Conservation (phyloP, 53 echinoderm and acorn worm genomes). For the Actinopyga echinites region DNA sequence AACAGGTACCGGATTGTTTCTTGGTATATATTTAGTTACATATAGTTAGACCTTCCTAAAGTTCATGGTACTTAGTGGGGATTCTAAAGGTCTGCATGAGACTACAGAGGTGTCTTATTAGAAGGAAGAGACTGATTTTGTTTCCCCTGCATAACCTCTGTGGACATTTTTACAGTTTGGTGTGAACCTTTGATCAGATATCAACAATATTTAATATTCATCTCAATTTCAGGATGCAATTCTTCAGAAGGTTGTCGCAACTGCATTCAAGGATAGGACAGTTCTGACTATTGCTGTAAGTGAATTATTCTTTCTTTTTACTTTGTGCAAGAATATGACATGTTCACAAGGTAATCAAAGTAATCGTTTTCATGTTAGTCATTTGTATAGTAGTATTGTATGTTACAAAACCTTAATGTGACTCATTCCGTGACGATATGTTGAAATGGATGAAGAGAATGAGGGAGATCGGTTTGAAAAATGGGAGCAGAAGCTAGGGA, state of each 20-base stretch:
- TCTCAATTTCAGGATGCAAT: constrained; percentile 65
- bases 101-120: too few species aligned
- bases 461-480: too few species aligned
- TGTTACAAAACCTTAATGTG: too few species aligned
- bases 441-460: too few species aligned
- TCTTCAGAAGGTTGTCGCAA: constrained; percentile 79
- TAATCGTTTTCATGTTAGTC: not conserved
- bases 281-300: constrained; percentile 92
- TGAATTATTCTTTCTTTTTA: constrained; percentile 15
- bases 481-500: too few species aligned
- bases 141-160: not conserved
- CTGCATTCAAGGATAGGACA: constrained; percentile 80
- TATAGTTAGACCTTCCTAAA: too few species aligned
- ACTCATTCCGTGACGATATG: too few species aligned
- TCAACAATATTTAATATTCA: not conserved
- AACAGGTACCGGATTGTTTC: too few species aligned
- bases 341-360: not conserved
- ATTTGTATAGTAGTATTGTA: not conserved
- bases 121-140: not conserved
- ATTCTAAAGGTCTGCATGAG: too few species aligned
- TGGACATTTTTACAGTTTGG: not conserved
- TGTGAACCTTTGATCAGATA: not conserved
- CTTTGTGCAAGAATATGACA: not conserved
- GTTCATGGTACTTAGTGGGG: too few species aligned
- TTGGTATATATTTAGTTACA: too few species aligned